Evolutionary conservation across 2,888 invertebrate genomes (phyloP), one percentile per base, ranked within the genome.

Genomic region (Laspeyria flexula): DNA sequence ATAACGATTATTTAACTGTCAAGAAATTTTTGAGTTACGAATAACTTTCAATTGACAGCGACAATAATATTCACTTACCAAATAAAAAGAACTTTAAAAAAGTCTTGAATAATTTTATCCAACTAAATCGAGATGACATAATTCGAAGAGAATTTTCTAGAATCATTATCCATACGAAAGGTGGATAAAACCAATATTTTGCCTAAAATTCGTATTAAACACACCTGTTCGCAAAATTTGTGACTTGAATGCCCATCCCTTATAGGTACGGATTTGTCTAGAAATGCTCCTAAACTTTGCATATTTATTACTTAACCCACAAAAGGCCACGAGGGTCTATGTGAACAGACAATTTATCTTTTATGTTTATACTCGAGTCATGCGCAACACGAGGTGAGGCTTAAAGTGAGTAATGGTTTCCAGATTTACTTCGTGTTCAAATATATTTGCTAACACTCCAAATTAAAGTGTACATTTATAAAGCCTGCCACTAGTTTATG

Each of bases 221-320:
- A 71, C 88, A 87, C 88, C 87, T 88, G 87, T 65, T 73, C 64
- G 39, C 75, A 52, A 69, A 80, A 82, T 83, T 80, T 82, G 85
- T 75, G 77, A 74, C 68, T 76, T 61, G 71, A 77, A 77, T 79
- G 75, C 76, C 77, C 78, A 77, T 79, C 81, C 79, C 76, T 80
- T 79, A 79, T 81, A 81, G 81, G 79, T 78, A 79, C 77, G 81
- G 79, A 83, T 85, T 85, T 81, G 81, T 86, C 84, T 83, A 77
- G 81, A 82, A 81, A 81, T 82, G 77, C 75, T 79, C 71, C 75
- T 80, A 81, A 87, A 89, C 80, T 88, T 86, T 84, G 85, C 86
- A 86, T 86, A 86, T 86, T 88, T 86, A 88, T 86, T 79, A 77
- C 77, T 77, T 74, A 86, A 85, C 82, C 83, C 73, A 57, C 64